Evolutionary conservation across 2,888 invertebrate species (phyloP).

Genomic region (Rhingia rostrata): DNA sequence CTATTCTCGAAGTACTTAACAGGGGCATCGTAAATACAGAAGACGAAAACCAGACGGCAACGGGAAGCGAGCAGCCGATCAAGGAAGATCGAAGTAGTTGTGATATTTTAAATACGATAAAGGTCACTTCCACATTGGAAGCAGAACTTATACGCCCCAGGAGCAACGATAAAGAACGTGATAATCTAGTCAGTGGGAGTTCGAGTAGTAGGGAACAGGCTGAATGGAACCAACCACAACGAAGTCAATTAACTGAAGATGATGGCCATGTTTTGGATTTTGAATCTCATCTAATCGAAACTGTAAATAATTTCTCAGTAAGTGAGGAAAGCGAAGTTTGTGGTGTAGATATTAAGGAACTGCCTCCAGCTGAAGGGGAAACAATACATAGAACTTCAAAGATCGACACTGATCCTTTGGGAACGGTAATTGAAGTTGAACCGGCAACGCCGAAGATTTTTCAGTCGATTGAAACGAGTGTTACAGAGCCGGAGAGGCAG

Average conservation of each 20-base stretch:
- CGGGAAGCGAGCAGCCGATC: slow-evolving; percentile 43
- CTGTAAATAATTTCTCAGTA: slow-evolving; percentile 77
- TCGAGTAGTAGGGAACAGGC: slow-evolving; percentile 70
- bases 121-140: slow-evolving; percentile 55
- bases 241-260: slow-evolving; percentile 68
- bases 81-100: slow-evolving; percentile 36
- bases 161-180: slow-evolving; percentile 65
- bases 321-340: slow-evolving; percentile 76
- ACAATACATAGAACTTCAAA: slow-evolving; percentile 79
- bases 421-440: slow-evolving; percentile 80
- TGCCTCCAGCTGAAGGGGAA: slow-evolving; percentile 80
- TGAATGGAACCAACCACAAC: slow-evolving; percentile 73
- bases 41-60: slow-evolving; percentile 57
- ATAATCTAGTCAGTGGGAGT: slow-evolving; percentile 77
- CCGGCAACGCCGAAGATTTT: slow-evolving; percentile 79
- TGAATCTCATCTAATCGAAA: slow-evolving; percentile 82
- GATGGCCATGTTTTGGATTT: slow-evolving; percentile 79
- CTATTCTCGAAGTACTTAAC: slow-evolving; percentile 81
- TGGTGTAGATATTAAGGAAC: slow-evolving; percentile 80
- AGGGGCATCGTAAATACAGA: slow-evolving; percentile 75
- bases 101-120: slow-evolving; percentile 55
- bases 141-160: slow-evolving; percentile 37
- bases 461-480: slow-evolving; percentile 77
- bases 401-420: slow-evolving; percentile 77
- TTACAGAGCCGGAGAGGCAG: slow-evolving; percentile 67